Evolutionary conservation across 2,113 vertebrate genomes (phyloP), one percentile per base, ranked within the genome.

Genomic region (Caretta caretta): DNA sequence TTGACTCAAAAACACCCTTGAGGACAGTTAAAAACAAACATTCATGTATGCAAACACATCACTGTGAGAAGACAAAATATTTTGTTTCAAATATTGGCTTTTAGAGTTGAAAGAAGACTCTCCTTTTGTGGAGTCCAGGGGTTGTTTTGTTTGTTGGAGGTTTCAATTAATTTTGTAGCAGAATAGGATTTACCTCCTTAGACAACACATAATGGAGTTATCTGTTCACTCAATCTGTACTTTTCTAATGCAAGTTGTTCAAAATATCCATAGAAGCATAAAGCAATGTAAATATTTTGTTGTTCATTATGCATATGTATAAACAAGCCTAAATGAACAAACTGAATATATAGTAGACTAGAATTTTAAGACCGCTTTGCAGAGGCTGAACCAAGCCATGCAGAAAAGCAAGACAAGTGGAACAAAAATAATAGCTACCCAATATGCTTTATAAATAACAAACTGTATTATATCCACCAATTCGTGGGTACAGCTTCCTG

Each of bases 361-460:
- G 90, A 72, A 86, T 48, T 78, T 87, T 83, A 76, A 92, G 79
- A 90, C 3, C 69, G 84, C 87, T 84, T 79, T 92, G 59, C 53
- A 14, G 69, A 93, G 46, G 59, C 82, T 84, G 84, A 94, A 88
- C 89, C 84, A 86, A 89, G 85, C 48, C 27, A 86, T 90, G 85
- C 83, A 94, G 95, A 95, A 97, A 96, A 95, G 93, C 86, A 96
- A 89, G 95, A 92, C 87, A 38, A 89, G 84, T 92, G 83, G 93
- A 94, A 97, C 92, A 93, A 92, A 91, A 93, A 81, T 6, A 51
- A 83, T 90, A 91, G 94, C 95, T 87, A 85, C 75, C 46, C 84
- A 92, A 90, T 93, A 78, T 90, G 50, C 95, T 97, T 53, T 87
- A 88, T 93, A 93, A 93, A 76, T 90, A 84, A 69, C 31, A 87